phyloP scores from a whole-genome alignment of 2,113 vertebrate species.

The Coptodon bakossiorum region DNA sequence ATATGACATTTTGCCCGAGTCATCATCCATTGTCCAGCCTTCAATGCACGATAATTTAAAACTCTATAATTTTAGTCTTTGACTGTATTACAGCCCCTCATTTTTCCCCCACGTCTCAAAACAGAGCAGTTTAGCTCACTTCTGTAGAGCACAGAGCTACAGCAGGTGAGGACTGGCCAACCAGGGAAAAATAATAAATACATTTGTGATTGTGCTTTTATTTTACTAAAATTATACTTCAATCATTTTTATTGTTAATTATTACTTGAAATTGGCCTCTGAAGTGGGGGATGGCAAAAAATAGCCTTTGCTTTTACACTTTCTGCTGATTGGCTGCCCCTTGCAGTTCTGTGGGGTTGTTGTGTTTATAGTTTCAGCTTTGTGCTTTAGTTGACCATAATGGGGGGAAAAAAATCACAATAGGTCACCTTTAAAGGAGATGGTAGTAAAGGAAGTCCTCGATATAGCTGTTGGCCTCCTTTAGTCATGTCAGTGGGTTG shows the following conservation, averaged over 20 bases:
- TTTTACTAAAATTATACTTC: background rate
- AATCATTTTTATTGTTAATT: background rate
- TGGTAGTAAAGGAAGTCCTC: background rate
- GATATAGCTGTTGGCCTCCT: background rate
- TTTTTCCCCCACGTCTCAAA: background rate
- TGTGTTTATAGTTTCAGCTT: background rate
- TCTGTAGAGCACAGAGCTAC: background rate
- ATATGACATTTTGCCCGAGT: background rate
- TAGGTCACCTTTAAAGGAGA: background rate
- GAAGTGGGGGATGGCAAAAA: background rate
- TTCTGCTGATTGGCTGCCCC: background rate
- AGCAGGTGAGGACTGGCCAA: background rate
- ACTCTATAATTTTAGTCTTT: fast-evolving
- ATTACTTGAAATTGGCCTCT: background rate
- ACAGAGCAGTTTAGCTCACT: background rate
- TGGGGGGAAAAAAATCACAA: fast-evolving
- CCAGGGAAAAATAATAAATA: background rate
- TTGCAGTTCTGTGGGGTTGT: background rate
- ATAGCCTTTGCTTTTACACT: background rate
- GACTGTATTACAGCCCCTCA: background rate
- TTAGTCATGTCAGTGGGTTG: background rate
- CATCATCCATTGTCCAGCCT: background rate
- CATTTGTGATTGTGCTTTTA: background rate
- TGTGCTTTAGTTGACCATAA: background rate
- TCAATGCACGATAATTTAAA: background rate